phyloP scores from a whole-genome alignment of 2,888 invertebrate genomes.

The Gastracanthus pulcherrimus region DNA sequence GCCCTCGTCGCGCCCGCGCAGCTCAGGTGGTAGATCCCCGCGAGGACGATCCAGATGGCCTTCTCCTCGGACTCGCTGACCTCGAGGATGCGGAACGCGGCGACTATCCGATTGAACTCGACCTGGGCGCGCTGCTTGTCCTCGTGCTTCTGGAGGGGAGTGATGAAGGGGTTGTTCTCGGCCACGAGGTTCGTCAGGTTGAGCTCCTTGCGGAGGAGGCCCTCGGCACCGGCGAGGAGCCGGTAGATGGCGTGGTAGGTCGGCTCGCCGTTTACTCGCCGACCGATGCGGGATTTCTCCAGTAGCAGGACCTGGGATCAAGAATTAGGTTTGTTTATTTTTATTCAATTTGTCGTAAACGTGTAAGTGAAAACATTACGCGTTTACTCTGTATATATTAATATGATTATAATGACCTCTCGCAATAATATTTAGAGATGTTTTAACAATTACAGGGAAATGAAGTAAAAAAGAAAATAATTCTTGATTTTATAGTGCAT shows the following conservation, averaged over 20 bases:
- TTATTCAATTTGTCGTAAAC: too few relatives aligned
- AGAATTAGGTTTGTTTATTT: too few relatives aligned
- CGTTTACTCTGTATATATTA: too few relatives aligned
- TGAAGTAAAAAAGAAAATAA: too few relatives aligned
- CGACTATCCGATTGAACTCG: slow-evolving; percentile 89
- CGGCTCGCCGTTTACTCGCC: slow-evolving; percentile 86
- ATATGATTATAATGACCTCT: too few relatives aligned
- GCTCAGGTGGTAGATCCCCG: slow-evolving; percentile 96
- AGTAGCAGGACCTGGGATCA: slow-evolving; percentile 82
- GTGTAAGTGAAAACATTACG: too few relatives aligned
- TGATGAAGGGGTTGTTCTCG: slow-evolving; percentile 89
- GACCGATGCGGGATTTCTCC: slow-evolving; percentile 86
- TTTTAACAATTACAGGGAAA: too few relatives aligned
- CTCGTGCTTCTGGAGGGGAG: slow-evolving; percentile 87
- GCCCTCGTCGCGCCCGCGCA: slow-evolving; percentile 90
- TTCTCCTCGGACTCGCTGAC: slow-evolving; percentile 89
- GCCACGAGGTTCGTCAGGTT: slow-evolving; percentile 86
- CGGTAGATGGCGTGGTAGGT: slow-evolving; percentile 85
- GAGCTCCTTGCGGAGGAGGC: slow-evolving; percentile 88
- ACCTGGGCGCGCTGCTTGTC: slow-evolving; percentile 89
- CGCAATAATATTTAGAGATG: too few relatives aligned
- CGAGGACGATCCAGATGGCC: slow-evolving; percentile 91
- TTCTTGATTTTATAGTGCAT: too few relatives aligned
- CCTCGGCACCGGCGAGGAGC: slow-evolving; percentile 90
- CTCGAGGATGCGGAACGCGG: slow-evolving; percentile 87